Base-by-base conservation (phyloP, 2,797 vertebrate species). In the Peromyscus melanophrys region DNA sequence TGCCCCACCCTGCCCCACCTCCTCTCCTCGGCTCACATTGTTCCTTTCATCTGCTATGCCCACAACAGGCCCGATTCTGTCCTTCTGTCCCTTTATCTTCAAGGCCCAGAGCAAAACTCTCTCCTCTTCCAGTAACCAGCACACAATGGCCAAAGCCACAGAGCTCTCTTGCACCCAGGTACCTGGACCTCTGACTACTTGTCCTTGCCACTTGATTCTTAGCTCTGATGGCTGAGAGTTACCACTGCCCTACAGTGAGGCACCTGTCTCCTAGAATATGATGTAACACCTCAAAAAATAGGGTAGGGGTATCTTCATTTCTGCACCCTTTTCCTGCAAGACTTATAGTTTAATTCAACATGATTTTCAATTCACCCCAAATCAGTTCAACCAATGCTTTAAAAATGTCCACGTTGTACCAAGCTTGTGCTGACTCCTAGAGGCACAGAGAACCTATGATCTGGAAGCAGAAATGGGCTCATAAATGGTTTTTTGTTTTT, bases 281-380 rank as follows among this genome's bases (percentile, higher is more conserved):
- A 92, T n/a, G 55, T 49, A 76, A 75, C 34, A 89, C 67, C 55
- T 96, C 61, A 92, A 52, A 4, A 4, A 65, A 46, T 43, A 61
- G 40, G 57, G 63, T 57, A 43, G 49, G 17, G 46, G 25, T 9
- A 14, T 29, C 37, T 89, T 55, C 27, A 40, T 52, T 67, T 89
- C 92, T 93, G 83, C 12, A 57, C 29, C 67, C 59, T 76, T 82
- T 84, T 88, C 65, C 49, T 90, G 11, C 1, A n/a, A 92, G 92
- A 49, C 73, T 76, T 52, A 82, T 4, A 81, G 49, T 86, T 93
- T 96, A 94, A 95, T 92, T 90, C 77, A 73, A 88, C 77, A 83
- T 86, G 92, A 95, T 92, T 96, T 96, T 71, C 46, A 84, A 37
- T 23, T 19, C 25, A 37, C 49, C 92, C 37, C 57, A 29, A 31